Evolutionary conservation across 2,797 vertebrate species (phyloP).

Genomic region (Myotis myotis): DNA sequence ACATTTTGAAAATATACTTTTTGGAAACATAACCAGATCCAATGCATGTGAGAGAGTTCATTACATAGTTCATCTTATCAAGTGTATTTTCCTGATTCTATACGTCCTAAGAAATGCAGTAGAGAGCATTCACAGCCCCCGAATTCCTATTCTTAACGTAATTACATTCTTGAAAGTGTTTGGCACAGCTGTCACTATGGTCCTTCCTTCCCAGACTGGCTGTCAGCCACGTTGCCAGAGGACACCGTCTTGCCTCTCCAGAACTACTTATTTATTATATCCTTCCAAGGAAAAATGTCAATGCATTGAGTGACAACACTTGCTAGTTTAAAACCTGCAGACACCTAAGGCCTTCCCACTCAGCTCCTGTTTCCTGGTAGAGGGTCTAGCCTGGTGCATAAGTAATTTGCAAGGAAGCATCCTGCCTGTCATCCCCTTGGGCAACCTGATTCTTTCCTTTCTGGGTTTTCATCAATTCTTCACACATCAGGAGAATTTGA

Average conservation of each 20-base stretch:
- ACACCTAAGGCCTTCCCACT: neutral
- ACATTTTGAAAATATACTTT: neutral
- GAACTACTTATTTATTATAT: slow-evolving; percentile 49
- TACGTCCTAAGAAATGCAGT: neutral
- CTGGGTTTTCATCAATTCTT: neutral
- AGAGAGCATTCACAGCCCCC: neutral
- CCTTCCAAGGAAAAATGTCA: neutral
- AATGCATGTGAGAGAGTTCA: neutral
- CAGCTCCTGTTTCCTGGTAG: neutral
- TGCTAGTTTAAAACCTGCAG: slow-evolving; percentile 9
- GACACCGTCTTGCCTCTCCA: slow-evolving; percentile 7
- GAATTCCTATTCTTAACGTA: neutral
- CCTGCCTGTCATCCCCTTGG: neutral
- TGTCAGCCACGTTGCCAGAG: neutral
- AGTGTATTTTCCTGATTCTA: neutral
- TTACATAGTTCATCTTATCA: neutral
- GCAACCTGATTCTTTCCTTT: neutral
- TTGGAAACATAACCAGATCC: neutral
- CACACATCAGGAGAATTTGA: neutral
- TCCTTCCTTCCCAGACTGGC: slow-evolving; percentile 23
- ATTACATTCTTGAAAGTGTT: neutral
- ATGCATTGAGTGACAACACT: neutral
- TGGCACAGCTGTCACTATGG: neutral
- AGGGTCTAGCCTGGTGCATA: neutral
- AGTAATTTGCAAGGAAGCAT: neutral